Base-by-base conservation (phyloP, 1,140 invertebrate genomes). In the Saccostrea glomerata region DNA sequence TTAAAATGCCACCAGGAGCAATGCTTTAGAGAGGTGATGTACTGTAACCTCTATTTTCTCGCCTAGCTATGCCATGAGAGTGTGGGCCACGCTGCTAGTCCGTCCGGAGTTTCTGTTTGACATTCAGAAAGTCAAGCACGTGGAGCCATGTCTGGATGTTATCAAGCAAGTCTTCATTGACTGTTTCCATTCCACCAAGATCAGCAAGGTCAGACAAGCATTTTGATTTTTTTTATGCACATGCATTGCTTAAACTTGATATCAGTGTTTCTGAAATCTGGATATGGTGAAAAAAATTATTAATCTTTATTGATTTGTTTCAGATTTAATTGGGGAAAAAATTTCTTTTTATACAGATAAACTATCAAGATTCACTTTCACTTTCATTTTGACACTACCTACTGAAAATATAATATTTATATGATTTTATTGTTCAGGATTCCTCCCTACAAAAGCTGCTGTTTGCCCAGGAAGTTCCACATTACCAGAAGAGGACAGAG, bases 101-200 rank as follows among this genome's bases (percentile, higher is more conserved):
- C 77, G 55, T 25, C 89, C 89, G 36, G 86, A 89, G 23, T n/a
- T 86, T 5, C 58, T 89, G 70, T 89, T 89, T 86, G 89, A 89
- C 84, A 77, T 89, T 11, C 23, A 70, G 40, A 54, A 82, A 36
- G 83, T 84, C 15, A 87, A 73, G 30, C 89, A 89, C 70, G 86
- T 89, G 40, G 87, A 87, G 23, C 89, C 89, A 54, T 83, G 84
- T 58, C 60, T 89, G 47, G 84, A 89, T 84, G 84, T 87, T 20
- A 63, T 89, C 47, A 89, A 73, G 58, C 87, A 87, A 25, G 84
- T 87, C 12, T 86, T 89, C 63, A 89, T 87, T 47, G 89, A 89
- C 30, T 85, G 86, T 25, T 89, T 89, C 70, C 83, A 86, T 55
- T 54, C 63, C 36, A 82, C 58, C 23, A 86, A 82, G 82, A 63